phyloP scores from a whole-genome alignment of 2,797 vertebrate genomes.

The Epinephelus awoara region DNA sequence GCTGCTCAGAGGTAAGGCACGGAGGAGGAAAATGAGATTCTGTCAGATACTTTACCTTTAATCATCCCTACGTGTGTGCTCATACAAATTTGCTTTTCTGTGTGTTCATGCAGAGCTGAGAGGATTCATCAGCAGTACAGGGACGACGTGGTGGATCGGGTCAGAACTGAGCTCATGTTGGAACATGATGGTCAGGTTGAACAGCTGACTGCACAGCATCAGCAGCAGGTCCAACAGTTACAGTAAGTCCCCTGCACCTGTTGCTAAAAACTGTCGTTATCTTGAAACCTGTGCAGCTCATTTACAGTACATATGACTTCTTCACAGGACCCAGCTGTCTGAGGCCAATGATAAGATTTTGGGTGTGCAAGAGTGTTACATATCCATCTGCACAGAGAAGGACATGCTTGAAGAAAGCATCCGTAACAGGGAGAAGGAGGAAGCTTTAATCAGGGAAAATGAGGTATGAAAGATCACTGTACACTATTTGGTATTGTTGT shows the following conservation, averaged over 20 bases:
- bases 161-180: conserved; percentile 86
- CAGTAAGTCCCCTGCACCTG: conserved; percentile 83
- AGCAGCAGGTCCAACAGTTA: conserved; percentile 84
- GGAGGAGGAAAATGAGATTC: neutral
- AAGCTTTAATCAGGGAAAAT: conserved; percentile 80
- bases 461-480: conserved; percentile 82
- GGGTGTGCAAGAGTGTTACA: conserved; percentile 94
- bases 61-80: neutral
- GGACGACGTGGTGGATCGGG: conserved; percentile 90
- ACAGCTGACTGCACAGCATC: conserved; percentile 83
- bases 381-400: conserved; percentile 94
- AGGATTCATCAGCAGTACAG: conserved; percentile 93
- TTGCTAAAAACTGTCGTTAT: neutral
- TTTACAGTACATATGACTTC: neutral
- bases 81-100: neutral
- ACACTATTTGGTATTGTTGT: neutral
- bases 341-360: conserved; percentile 89
- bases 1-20: conserved; percentile 87
- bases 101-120: conserved; percentile 85
- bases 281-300: neutral
- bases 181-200: conserved; percentile 85
- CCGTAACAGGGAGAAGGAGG: conserved; percentile 78
- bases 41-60: neutral
- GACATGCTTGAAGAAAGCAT: conserved; percentile 86
- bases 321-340: conserved; percentile 86